Evolutionary conservation across 2,888 invertebrate genomes (phyloP), one percentile per base, ranked within the genome.

Genomic region (Artemia sinica): DNA sequence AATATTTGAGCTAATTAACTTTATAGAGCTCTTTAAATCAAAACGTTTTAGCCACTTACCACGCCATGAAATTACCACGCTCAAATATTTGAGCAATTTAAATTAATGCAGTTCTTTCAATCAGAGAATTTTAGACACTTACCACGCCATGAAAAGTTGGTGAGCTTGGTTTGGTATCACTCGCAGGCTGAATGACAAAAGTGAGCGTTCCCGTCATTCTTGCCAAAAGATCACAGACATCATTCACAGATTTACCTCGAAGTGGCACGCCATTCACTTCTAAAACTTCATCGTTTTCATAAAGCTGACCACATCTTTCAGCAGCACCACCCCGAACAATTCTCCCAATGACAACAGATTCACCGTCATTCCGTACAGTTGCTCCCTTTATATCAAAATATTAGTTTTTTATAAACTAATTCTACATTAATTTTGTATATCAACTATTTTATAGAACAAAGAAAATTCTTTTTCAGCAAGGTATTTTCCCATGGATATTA

Each of bases 311-410:
- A 68, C 92, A 93, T 79, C 94, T 93, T 77, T 97, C 95, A 5
- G 96, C 97, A 1, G 91, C 93, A 0, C 97, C 97, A 1, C 97
- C 97, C 72, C 92, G 85, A 50, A 98, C 95, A 75, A 98, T 92
- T 75, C 96, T 85, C 65, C 94, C 95, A 74, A 97, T 91, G 67
- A 96, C 89, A 65, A 97, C 94, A 50, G 93, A 89, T 74, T 95
- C 94, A 0, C 92, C 93, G 77, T 96, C 96, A 76, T 95, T 95
- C 73, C 91, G 76, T 8, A 85, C 83, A 11, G 84, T 85, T 28
- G 84, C 84, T 72, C 84, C 84, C 82, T 77, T 72, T n/a, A 71
- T 70, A 66, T 58, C 48, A 41, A 71, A 12, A n/a, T n/a, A n/a
- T n/a, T n/a, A n/a, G n/a, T n/a, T n/a, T 66, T 8, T 66, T 65